Base-by-base conservation (phyloP, 2,797 vertebrate species). In the Carduelis carduelis region DNA sequence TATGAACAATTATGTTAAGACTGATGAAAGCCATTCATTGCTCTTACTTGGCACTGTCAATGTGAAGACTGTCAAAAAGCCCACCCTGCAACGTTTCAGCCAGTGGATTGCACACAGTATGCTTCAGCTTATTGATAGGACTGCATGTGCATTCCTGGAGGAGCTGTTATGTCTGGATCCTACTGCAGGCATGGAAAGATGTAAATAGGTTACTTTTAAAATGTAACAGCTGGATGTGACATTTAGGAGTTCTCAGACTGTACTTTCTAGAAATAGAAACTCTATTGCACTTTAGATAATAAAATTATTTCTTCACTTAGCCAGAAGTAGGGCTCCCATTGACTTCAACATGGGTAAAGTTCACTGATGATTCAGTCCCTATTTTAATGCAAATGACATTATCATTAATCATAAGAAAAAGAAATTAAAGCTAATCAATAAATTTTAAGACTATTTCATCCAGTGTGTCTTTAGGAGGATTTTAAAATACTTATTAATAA, bases 161-260 rank as follows among this genome's bases (percentile, higher is more conserved):
- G 70, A 93, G n/a, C 74, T 87, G 49, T 74, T 34, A 63, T 86
- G 66, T 64, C 83, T 95, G 68, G 32, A 74, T 81, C 21, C 60
- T 46, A 26, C 30, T 80, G 53, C 71, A 65, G 63, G 49, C 55
- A 50, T 44, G 44, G 64, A 90, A 84, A 68, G 63, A 65, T 52
- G 64, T 83, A 77, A 86, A 92, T 75, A 85, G 78, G 43, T 95
- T 74, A 32, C 39, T 91, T 88, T 83, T 79, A 94, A 96, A 87
- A 85, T 72, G 5, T 46, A 65, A n/a, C 83, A 82, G 77, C 89
- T 93, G 95, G 56, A 70, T 52, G 34, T 84, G 56, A 60, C 84
- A 84, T 39, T 82, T n/a, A 26, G 39, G 57, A 80, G 22, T 56
- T 41, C 28, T 87, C 35, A 52, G 63, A 32, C 23, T 44, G 53